A percentile compares a stretch with the other conserved stretches of the same genome.
Evolutionary conservation across 1,140 invertebrate genomes (phyloP).

Genomic region (Samia ricini): DNA sequence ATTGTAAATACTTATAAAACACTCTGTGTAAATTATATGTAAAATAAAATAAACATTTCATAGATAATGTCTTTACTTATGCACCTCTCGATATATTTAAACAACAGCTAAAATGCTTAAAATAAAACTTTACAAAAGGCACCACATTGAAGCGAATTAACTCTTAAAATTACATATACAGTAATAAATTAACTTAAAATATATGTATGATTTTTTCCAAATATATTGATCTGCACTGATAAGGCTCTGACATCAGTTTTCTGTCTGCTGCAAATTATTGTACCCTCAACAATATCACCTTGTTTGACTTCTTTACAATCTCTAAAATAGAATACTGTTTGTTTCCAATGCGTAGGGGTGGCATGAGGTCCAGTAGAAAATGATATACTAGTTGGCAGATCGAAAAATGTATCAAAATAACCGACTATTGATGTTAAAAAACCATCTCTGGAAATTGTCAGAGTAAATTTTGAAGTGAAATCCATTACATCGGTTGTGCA

Average conservation of each 20-base stretch:
- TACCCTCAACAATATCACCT: constrained; percentile 85
- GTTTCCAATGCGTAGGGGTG: constrained; percentile 97
- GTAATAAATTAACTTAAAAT: constrained; percentile 54
- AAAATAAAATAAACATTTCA: constrained; percentile 70
- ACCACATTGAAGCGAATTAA: constrained; percentile 2
- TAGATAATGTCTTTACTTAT: constrained; percentile 42
- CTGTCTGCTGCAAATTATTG: constrained; percentile 79
- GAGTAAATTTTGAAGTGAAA: constrained; percentile 87
- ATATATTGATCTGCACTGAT: constrained; percentile 63
- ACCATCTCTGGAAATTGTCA: constrained; percentile 85
- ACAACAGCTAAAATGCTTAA: background rate
- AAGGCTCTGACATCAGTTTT: constrained; percentile 67
- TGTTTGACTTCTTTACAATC: constrained; percentile 84
- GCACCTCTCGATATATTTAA: constrained; percentile 5
- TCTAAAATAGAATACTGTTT: constrained; percentile 93
- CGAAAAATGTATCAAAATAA: constrained; percentile 95
- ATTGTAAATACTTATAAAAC: constrained; percentile 58
- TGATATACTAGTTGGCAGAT: constrained; percentile 81
- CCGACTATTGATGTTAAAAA: constrained; percentile 92
- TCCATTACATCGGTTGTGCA: constrained; percentile 89
- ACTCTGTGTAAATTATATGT: constrained; percentile 55
- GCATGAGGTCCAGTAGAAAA: constrained; percentile 87
- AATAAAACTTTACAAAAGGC: constrained; percentile 6
- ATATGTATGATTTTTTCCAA: constrained; percentile 72
- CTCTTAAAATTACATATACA: background rate